Percentiles rank a stretch among this genome's conserved stretches.
phyloP scores from a whole-genome alignment of 2,888 invertebrate species.

The Craniophora ligustri region DNA sequence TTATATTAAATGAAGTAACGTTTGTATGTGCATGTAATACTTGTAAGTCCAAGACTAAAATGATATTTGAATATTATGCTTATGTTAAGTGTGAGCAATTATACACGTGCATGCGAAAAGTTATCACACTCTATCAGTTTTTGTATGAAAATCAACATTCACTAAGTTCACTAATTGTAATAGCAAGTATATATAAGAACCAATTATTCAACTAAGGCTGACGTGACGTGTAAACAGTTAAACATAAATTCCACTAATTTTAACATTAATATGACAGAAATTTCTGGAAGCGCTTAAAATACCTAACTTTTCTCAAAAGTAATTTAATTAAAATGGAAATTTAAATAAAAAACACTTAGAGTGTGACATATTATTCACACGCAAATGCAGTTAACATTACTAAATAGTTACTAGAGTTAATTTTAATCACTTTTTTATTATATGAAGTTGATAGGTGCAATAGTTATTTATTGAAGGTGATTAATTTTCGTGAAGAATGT shows the following conservation, averaged over 20 bases:
- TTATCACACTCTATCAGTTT: background rate
- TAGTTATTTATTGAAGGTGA: conserved; percentile 36
- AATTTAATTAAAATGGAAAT: no score
- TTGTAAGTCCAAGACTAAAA: conserved; percentile 27
- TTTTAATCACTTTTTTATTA: conserved; percentile 23
- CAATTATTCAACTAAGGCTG: no score
- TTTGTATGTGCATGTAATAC: conserved; percentile 32
- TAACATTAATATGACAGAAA: background rate
- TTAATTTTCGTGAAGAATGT: conserved; percentile 25
- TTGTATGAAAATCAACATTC: background rate
- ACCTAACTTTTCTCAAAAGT: background rate
- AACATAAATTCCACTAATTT: no score
- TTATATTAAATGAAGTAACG: conserved; percentile 25
- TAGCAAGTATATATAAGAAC: background rate
- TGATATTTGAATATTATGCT: conserved; percentile 40
- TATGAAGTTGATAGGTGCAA: conserved; percentile 36
- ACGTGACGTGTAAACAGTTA: no score
- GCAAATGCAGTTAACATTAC: conserved; percentile 38
- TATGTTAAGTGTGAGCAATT: conserved; percentile 52
- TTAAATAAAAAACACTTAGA: background rate
- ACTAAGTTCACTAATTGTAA: no score
- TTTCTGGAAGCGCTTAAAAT: background rate
- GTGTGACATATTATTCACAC: background rate
- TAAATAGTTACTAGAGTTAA: conserved; percentile 41
- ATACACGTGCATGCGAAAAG: background rate